Percentiles rank a stretch among this genome's conserved stretches.
These are phyloP conservation scores for Trachelus iudaicus DNA, from an alignment of 2,888 invertebrate genomes.

Conservation along the genomic window DNA sequence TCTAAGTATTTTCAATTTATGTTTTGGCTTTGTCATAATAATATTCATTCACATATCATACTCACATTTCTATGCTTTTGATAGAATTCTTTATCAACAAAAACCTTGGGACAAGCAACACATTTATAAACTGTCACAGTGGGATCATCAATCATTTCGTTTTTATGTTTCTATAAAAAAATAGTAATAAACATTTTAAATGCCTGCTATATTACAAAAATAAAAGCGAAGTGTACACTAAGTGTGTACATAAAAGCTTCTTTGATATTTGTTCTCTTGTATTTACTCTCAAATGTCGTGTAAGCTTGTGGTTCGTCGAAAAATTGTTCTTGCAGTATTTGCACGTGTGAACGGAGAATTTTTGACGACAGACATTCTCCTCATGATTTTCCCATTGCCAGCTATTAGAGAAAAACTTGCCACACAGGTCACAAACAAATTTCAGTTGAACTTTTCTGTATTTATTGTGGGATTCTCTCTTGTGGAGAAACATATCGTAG, in stretches of 20 bases:
- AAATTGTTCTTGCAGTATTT: conserved; percentile 38
- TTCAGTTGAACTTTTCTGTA: conserved; percentile 37
- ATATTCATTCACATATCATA: neutral
- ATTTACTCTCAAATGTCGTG: conserved; percentile 37
- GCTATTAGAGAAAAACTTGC: conserved; percentile 37
- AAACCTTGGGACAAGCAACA: conserved; percentile 44
- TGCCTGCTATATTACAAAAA: neutral
- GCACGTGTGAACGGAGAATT: conserved; percentile 32
- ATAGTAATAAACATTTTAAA: neutral
- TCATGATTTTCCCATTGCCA: conserved; percentile 41
- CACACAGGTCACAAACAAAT: conserved; percentile 40
- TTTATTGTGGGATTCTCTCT: conserved; percentile 31
- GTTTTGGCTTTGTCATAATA: conserved; percentile 15
- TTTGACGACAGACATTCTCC: conserved; percentile 32
- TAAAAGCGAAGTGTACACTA: neutral
- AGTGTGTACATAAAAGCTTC: neutral
- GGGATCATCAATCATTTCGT: conserved; percentile 42
- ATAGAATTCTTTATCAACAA: conserved; percentile 45
- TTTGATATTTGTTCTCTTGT: neutral
- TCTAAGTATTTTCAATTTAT: conserved; percentile 22
- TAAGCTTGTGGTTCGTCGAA: conserved; percentile 36
- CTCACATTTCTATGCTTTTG: conserved; percentile 45
- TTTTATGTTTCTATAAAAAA: conserved; percentile 39
- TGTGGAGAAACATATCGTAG: conserved; percentile 38
- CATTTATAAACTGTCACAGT: conserved; percentile 36